A percentile compares a stretch with the other conserved stretches of the same genome.
phyloP scores from a whole-genome alignment of 2,888 invertebrate species.

The Apamea anceps region DNA sequence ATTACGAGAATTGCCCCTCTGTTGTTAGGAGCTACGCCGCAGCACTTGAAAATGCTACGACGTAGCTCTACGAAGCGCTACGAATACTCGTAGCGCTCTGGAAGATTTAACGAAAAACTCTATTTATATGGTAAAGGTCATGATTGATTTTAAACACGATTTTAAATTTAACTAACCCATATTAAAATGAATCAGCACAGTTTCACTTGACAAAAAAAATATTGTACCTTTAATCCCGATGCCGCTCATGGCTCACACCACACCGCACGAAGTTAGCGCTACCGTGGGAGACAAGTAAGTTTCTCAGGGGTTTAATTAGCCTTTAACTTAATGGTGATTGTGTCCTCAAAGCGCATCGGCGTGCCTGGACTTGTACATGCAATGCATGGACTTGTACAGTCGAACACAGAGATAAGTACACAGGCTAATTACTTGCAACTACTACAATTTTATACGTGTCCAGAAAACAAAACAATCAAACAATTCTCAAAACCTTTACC shows the following conservation, averaged over 20 bases:
- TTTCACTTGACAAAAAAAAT: not conserved
- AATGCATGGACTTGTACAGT: constrained; percentile 44
- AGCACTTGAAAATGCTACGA: not conserved
- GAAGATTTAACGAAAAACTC: not conserved
- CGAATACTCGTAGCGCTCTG: not conserved
- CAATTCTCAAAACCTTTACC: too few relatives aligned
- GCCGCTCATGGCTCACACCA: constrained; percentile 56
- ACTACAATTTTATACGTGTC: not conserved
- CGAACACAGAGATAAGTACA: constrained; percentile 6
- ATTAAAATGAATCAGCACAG: not conserved
- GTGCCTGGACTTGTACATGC: constrained; percentile 63
- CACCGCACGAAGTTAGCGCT: constrained; percentile 73
- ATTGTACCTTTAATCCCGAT: constrained; percentile 42
- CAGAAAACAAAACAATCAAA: too few relatives aligned
- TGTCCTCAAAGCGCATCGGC: constrained; percentile 75
- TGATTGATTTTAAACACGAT: not conserved
- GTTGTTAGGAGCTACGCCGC: constrained; percentile 10
- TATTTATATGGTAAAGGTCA: not conserved
- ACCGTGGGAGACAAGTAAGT: constrained; percentile 81
- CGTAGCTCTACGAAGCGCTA: not conserved
- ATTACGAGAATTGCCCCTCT: too few relatives aligned
- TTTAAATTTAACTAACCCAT: not conserved
- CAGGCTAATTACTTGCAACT: not conserved
- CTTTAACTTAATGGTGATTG: constrained; percentile 86
- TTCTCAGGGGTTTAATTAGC: constrained; percentile 86